phyloP scores from a whole-genome alignment of 2,888 invertebrate genomes.

The Macrosiphum euphorbiae region DNA sequence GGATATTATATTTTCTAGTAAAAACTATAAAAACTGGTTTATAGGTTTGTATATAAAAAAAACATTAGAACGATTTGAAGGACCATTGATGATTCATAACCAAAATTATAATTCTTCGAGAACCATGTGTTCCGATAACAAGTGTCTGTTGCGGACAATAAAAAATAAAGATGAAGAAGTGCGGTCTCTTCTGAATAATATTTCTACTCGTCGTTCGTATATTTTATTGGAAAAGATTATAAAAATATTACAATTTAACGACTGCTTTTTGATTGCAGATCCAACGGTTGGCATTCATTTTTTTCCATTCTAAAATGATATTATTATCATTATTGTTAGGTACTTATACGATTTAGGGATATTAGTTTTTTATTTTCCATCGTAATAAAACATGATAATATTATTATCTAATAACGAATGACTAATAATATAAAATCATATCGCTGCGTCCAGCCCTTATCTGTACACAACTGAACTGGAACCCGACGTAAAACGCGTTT shows the following conservation, averaged over 20 bases:
- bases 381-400: background rate
- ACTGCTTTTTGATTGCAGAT: background rate
- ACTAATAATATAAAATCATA: background rate
- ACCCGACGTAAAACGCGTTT: background rate
- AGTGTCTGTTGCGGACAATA: background rate
- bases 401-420: background rate
- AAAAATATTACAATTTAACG: background rate
- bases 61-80: background rate
- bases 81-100: slow-evolving; percentile 12
- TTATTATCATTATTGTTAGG: background rate
- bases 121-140: background rate
- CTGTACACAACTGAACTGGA: background rate
- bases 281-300: background rate
- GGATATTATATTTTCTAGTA: background rate
- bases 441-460: background rate
- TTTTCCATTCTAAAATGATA: background rate
- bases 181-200: background rate
- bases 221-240: slow-evolving; percentile 7
- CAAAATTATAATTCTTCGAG: slow-evolving; percentile 27
- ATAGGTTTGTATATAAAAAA: background rate
- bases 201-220: background rate
- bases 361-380: background rate
- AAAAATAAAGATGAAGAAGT: background rate
- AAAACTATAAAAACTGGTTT: slow-evolving; percentile 44
- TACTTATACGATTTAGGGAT: background rate